Evolutionary conservation across 1,140 invertebrate species (phyloP), one percentile per base, ranked within the genome.

Genomic region (Drosophila miranda): DNA sequence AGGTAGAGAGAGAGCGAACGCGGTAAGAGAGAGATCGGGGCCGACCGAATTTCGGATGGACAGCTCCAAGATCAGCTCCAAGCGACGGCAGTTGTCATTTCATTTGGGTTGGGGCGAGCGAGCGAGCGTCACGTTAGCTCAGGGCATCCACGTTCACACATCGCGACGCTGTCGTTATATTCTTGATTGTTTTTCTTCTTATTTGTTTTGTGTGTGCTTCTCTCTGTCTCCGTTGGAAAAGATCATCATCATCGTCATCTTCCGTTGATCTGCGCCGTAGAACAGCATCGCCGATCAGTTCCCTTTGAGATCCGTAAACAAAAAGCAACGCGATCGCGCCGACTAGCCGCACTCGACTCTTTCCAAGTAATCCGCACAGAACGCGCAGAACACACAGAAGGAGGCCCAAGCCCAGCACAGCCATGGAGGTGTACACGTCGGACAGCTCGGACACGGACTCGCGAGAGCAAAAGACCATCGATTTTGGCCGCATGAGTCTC

Each of bases 381-480:
- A 7, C 34, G 9, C 9, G 11, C 9, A 49, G n/a, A 59, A 11
- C 2, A 16, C 30, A 42, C n/a, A 7, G 14, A 50, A 48, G 14
- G 16, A 58, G 26, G 21, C 62, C 45, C 61, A 28, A 41, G 3
- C 19, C 2, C 44, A 49, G 21, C 30, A 14, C 6, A 48, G n/a
- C 19, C 34, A 95, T 95, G 95, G 95, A 95, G 87, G 93, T 93
- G 75, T 96, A 96, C 78, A 95, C 95, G 43, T 96, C 95, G 13
- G 95, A 96, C 84, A 96, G 95, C 75, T 95, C 95, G 89, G 95
- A 96, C 77, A 94, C 94, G 75, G 95, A 96, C 84, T 93, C 92
- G 69, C 91, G 92, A 30, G 92, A 93, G 76, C 90, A 93, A 75
- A 94, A 94, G 91, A 95, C 94, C 1, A 89, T 96, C 49, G 95